Conservation (phyloP, 2,888 invertebrate species). For the Ormia ochracea region DNA sequence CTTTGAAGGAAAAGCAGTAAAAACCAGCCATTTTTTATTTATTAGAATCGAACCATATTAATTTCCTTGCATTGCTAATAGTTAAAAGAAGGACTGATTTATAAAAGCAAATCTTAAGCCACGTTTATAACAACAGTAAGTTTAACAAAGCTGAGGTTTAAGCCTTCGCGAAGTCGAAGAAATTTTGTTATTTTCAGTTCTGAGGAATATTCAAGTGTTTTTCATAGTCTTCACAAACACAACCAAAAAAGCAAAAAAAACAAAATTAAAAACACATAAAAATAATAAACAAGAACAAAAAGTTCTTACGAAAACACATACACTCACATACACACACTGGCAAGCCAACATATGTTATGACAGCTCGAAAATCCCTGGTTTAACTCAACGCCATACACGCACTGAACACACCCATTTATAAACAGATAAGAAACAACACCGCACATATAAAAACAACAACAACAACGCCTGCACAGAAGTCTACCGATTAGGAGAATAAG, state of each 20-base stretch:
- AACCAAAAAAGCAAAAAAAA: neutral
- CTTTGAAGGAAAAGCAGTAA: too few species aligned
- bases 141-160: too few species aligned
- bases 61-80: too few species aligned
- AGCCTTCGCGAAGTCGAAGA: neutral
- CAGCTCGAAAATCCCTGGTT: neutral
- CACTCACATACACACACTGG: neutral
- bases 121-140: too few species aligned
- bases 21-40: too few species aligned
- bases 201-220: neutral
- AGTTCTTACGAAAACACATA: too few species aligned
- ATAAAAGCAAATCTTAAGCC: too few species aligned
- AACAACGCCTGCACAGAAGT: conserved; percentile 13
- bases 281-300: neutral
- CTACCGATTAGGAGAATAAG: neutral
- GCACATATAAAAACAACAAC: too few species aligned
- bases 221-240: neutral
- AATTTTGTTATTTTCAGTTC: neutral
- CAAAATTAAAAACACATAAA: neutral
- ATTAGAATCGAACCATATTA: too few species aligned
- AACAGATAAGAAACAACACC: neutral
- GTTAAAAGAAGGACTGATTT: too few species aligned
- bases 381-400: neutral
- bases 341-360: neutral
- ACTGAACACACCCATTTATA: neutral